These are phyloP conservation scores for Bombus balteatus DNA, from an alignment of 1,140 invertebrate genomes.

Conservation along the genomic window DNA sequence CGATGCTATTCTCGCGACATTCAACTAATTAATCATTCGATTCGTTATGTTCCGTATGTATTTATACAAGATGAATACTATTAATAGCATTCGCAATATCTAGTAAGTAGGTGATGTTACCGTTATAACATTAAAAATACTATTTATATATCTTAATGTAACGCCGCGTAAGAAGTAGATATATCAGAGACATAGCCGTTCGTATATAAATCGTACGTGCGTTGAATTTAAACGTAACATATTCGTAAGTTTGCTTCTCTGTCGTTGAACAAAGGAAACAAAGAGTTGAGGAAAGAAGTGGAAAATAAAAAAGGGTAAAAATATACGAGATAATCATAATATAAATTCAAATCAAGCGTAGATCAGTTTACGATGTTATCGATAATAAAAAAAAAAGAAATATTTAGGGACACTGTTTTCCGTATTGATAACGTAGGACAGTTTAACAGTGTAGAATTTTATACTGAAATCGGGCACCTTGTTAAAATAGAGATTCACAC, in stretches of 20 bases:
- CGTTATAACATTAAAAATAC: constrained; percentile 81
- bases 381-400: background rate
- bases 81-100: constrained; percentile 67
- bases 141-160: constrained; percentile 81
- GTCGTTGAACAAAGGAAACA: background rate
- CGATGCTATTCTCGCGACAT: constrained; percentile 34
- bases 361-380: background rate
- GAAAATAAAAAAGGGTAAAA: background rate
- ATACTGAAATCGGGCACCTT: constrained; percentile 29
- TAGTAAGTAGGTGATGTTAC: constrained; percentile 78
- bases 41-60: constrained; percentile 53
- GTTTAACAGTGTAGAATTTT: constrained; percentile 41
- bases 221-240: constrained; percentile 70
- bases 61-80: constrained; percentile 70
- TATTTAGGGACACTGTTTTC: background rate
- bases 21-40: constrained; percentile 51
- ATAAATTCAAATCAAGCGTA: background rate
- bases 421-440: background rate
- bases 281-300: background rate
- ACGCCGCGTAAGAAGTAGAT: constrained; percentile 70
- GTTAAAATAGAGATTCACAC: constrained; percentile 21
- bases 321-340: background rate
- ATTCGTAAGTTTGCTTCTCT: constrained; percentile 47
- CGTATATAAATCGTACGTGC: constrained; percentile 56
- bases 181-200: constrained; percentile 65